Evolutionary conservation across 2,888 invertebrate species (phyloP).

Genomic region (Clepsis dumicolana): DNA sequence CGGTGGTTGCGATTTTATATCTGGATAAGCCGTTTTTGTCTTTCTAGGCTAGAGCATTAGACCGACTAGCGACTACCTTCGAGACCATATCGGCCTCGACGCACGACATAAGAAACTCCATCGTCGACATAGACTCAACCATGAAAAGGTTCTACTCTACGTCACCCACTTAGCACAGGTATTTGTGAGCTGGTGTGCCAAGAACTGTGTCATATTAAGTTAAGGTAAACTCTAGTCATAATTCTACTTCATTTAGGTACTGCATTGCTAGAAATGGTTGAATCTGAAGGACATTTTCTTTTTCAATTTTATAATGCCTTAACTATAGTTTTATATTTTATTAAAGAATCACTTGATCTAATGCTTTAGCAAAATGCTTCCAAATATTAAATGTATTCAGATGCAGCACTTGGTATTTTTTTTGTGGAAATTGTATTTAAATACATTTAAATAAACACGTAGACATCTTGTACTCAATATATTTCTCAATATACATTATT

Average conservation of each 20-base stretch:
- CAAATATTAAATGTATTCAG: neutral
- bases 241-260: neutral
- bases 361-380: neutral
- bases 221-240: slow-evolving; percentile 27
- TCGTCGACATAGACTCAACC: slow-evolving; percentile 74
- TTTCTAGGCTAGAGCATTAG: slow-evolving; percentile 72
- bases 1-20: no score
- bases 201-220: slow-evolving; percentile 19
- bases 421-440: neutral
- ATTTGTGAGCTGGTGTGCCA: slow-evolving; percentile 48
- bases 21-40: neutral
- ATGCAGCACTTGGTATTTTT: neutral
- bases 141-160: slow-evolving; percentile 74
- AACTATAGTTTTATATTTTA: neutral
- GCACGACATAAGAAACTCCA: slow-evolving; percentile 70
- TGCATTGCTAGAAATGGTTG: neutral
- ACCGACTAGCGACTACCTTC: slow-evolving; percentile 71
- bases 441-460: neutral
- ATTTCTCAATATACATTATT: neutral
- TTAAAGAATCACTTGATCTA: neutral
- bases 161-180: slow-evolving; percentile 70
- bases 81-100: slow-evolving; percentile 67
- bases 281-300: neutral
- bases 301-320: neutral
- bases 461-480: neutral